Conservation (phyloP, 2,888 invertebrate species). For the Ectemnius continuus region DNA sequence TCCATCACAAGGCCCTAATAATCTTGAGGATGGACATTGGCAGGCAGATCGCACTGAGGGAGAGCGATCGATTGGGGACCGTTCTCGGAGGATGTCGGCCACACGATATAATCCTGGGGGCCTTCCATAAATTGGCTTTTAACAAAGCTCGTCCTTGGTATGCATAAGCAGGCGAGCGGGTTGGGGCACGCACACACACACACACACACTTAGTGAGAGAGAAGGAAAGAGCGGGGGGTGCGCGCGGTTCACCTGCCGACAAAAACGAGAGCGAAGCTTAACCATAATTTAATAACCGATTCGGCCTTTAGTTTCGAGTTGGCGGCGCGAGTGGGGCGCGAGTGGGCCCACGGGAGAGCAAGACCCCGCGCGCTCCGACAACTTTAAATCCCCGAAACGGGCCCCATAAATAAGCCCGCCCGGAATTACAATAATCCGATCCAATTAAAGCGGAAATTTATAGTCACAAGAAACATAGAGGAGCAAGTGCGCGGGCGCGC, state of each 20-base stretch:
- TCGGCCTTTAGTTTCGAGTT: conserved; percentile 61
- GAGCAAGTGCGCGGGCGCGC: conserved; percentile 22
- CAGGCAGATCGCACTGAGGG: conserved; percentile 32
- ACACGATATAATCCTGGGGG: conserved; percentile 34
- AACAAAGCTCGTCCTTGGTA: conserved; percentile 55
- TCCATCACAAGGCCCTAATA: not conserved
- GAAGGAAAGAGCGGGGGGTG: conserved; percentile 45
- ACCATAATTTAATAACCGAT: conserved; percentile 72
- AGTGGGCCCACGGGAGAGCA: conserved; percentile 35
- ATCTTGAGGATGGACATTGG: conserved; percentile 35
- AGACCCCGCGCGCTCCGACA: conserved; percentile 30
- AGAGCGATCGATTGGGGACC: conserved; percentile 18
- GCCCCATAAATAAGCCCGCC: conserved; percentile 70
- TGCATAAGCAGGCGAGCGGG: conserved; percentile 58
- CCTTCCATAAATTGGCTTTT: conserved; percentile 53
- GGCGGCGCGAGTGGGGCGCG: conserved; percentile 40
- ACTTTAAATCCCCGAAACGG: conserved; percentile 59
- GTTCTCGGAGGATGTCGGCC: not conserved
- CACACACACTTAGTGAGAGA: too few species aligned
- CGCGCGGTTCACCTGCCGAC: conserved; percentile 61
- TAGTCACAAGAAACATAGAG: conserved; percentile 68
- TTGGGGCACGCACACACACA: too few species aligned
- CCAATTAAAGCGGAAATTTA: conserved; percentile 76
- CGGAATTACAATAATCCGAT: conserved; percentile 75
- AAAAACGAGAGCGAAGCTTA: conserved; percentile 58